Conservation (phyloP, 2,113 vertebrate species). For the Mesoclemmys tuberculata region DNA sequence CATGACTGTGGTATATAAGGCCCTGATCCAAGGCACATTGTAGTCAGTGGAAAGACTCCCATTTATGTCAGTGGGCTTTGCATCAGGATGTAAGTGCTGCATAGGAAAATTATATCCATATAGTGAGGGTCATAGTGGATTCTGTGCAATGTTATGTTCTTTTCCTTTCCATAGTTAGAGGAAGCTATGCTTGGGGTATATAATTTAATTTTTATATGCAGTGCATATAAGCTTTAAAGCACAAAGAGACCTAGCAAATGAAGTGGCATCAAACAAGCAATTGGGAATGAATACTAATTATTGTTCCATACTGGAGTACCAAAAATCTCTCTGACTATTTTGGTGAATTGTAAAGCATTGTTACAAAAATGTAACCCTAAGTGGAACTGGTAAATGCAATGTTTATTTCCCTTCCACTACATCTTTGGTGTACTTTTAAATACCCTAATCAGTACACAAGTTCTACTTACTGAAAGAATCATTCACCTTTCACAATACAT, state of each 20-base stretch:
- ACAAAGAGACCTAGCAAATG: fast-evolving
- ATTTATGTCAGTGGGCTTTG: neutral
- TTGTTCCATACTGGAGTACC: neutral
- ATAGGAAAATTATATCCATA: fast-evolving
- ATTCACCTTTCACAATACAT: neutral
- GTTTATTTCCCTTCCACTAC: neutral
- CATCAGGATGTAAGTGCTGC: neutral
- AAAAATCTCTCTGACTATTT: neutral
- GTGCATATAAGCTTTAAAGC: neutral
- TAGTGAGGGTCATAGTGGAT: neutral
- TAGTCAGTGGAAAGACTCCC: neutral
- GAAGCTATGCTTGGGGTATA: neutral
- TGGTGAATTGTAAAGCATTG: neutral
- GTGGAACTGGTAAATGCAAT: neutral
- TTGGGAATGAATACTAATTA: neutral
- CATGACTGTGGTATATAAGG: neutral
- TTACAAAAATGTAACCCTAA: neutral
- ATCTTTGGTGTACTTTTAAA: neutral
- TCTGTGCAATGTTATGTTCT: neutral
- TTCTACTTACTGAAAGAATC: neutral
- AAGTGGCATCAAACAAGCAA: fast-evolving
- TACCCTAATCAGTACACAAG: neutral
- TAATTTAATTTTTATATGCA: neutral
- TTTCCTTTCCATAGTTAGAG: neutral
- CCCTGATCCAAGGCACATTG: neutral